A percentile compares a stretch with the other conserved stretches of the same genome.
Evolutionary conservation across 2,113 vertebrate genomes (phyloP).

Genomic region (Gopherus flavomarginatus): DNA sequence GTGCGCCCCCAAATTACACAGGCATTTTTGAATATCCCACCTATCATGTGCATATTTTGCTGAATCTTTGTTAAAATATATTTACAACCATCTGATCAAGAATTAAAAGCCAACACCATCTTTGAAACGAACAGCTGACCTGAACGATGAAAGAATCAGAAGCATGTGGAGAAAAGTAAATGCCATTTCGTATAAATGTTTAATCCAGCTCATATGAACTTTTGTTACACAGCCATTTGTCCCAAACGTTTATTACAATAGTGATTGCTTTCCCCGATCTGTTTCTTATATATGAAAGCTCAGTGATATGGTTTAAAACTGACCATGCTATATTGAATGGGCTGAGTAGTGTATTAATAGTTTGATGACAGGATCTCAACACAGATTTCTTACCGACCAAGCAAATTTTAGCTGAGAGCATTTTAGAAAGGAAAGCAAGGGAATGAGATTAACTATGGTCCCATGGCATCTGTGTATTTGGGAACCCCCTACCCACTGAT

Average conservation of each 20-base stretch:
- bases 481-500: not conserved
- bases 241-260: not conserved
- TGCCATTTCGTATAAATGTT: not conserved
- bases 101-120: not conserved
- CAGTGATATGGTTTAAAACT: fast-evolving
- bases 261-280: not conserved
- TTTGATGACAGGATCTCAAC: not conserved
- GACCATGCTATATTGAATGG: not conserved
- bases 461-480: fast-evolving
- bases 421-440: not conserved
- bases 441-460: not conserved
- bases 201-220: not conserved
- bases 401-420: fast-evolving
- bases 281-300: not conserved
- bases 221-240: not conserved
- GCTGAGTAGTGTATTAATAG: fast-evolving
- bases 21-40: not conserved
- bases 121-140: not conserved
- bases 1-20: not conserved
- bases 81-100: not conserved
- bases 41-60: not conserved
- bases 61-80: not conserved
- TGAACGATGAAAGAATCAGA: no score
- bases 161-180: not conserved
- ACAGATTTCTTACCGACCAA: not conserved